These are phyloP conservation scores for Hypomecis atomaria DNA, from an alignment of 2,888 invertebrate genomes.

Conservation along the genomic window DNA sequence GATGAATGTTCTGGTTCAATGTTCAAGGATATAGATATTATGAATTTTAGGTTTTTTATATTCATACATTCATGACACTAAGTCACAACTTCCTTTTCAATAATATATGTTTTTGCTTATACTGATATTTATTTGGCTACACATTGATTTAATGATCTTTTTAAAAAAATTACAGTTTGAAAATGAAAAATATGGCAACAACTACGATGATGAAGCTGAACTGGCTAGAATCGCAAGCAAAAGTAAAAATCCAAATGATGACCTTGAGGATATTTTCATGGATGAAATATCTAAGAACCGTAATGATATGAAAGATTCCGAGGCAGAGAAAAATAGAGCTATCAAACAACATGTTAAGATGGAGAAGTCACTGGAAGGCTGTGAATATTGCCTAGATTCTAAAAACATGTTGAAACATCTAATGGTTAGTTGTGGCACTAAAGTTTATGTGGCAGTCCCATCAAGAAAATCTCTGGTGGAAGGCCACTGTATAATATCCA, in stretches of 20 bases:
- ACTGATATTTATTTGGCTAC: no score
- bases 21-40: no score
- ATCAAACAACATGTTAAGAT: constrained; percentile 90
- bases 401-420: constrained; percentile 92
- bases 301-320: constrained; percentile 85
- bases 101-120: no score
- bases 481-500: constrained; percentile 94
- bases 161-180: constrained; percentile 85
- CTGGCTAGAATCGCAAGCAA: constrained; percentile 90
- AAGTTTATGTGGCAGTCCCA: constrained; percentile 94
- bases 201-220: constrained; percentile 91
- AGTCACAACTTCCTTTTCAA: no score
- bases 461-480: constrained; percentile 90
- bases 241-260: constrained; percentile 87
- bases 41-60: no score
- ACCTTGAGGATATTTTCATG: constrained; percentile 94
- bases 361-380: constrained; percentile 90
- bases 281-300: constrained; percentile 89
- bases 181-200: constrained; percentile 91
- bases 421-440: constrained; percentile 91
- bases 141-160: background rate
- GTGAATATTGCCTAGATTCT: constrained; percentile 93
- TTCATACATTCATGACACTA: no score
- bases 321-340: constrained; percentile 86
- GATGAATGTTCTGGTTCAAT: no score